Conservation (phyloP, 2,888 invertebrate species). For the Neocrepidodera transversa region DNA sequence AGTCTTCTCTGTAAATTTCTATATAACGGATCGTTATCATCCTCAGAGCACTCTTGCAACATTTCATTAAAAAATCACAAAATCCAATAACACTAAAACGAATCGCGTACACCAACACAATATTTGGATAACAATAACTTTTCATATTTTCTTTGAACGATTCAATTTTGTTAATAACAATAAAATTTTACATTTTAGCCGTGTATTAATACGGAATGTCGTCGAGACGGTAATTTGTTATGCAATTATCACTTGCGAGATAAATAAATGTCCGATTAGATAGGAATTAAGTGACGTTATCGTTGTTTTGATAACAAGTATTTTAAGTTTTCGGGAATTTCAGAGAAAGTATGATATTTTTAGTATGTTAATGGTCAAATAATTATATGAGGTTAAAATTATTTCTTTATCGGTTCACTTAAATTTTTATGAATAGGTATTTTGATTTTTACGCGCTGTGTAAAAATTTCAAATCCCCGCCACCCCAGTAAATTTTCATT, state of each 20-base stretch:
- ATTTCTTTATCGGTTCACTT: too few relatives aligned
- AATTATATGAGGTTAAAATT: too few relatives aligned
- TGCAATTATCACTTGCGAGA: conserved; percentile 28
- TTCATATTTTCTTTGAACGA: neutral
- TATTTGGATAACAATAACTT: neutral
- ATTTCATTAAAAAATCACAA: conserved; percentile 11
- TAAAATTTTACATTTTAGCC: conserved; percentile 25
- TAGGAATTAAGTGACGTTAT: conserved; percentile 4
- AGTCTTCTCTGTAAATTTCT: conserved; percentile 23
- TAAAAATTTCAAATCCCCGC: too few relatives aligned
- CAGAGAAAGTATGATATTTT: too few relatives aligned
- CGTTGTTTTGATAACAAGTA: conserved; percentile 13
- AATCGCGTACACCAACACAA: neutral
- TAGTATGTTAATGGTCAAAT: neutral
- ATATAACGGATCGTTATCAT: conserved; percentile 37
- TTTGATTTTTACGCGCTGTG: too few relatives aligned
- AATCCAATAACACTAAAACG: neutral
- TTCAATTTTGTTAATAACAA: neutral
- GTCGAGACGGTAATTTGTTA: conserved; percentile 10
- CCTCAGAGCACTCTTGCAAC: conserved; percentile 32
- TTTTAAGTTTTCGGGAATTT: too few relatives aligned
- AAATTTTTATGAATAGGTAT: too few relatives aligned
- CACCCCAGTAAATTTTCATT: too few relatives aligned
- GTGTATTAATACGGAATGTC: conserved; percentile 7
- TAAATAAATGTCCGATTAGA: conserved; percentile 17